phyloP scores from a whole-genome alignment of 1,140 invertebrate genomes.

The Brachionus plicatilis region DNA sequence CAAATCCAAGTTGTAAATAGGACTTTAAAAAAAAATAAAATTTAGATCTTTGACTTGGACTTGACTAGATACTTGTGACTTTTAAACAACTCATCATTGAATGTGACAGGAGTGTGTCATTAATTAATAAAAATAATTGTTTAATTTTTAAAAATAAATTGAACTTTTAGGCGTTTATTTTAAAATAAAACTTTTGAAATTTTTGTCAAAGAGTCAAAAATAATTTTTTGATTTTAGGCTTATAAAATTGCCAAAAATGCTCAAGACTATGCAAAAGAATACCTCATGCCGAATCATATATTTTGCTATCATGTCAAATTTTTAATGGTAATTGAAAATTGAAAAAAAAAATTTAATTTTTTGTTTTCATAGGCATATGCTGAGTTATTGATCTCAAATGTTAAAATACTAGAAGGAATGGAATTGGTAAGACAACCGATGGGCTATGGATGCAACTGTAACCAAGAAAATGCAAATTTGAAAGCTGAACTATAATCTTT shows the following conservation, averaged over 20 bases:
- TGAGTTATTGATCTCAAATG: constrained; percentile 61
- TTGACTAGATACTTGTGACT: too few species aligned
- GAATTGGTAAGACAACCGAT: constrained; percentile 66
- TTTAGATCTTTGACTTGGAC: too few species aligned
- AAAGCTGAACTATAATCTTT: neutral
- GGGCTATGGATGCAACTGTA: constrained; percentile 58
- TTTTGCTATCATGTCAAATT: constrained; percentile 80
- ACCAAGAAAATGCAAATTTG: constrained; percentile 58
- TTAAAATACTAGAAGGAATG: constrained; percentile 66
- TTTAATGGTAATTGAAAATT: constrained; percentile 54
- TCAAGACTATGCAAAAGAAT: constrained; percentile 67
- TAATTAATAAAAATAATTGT: neutral
- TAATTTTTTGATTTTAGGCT: constrained; percentile 53
- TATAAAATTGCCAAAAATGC: constrained; percentile 67
- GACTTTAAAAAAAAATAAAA: too few species aligned
- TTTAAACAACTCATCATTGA: neutral
- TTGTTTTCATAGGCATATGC: constrained; percentile 66
- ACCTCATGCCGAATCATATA: constrained; percentile 76
- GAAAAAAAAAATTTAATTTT: constrained; percentile 41
- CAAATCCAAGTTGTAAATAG: too few species aligned
- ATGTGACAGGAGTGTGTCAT: neutral
- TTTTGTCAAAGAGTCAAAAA: neutral
- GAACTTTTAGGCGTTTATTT: neutral
- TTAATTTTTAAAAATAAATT: neutral
- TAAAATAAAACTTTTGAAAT: neutral